Evolutionary conservation across 2,113 vertebrate genomes (phyloP).

Genomic region (Microcebus tavaratra): DNA sequence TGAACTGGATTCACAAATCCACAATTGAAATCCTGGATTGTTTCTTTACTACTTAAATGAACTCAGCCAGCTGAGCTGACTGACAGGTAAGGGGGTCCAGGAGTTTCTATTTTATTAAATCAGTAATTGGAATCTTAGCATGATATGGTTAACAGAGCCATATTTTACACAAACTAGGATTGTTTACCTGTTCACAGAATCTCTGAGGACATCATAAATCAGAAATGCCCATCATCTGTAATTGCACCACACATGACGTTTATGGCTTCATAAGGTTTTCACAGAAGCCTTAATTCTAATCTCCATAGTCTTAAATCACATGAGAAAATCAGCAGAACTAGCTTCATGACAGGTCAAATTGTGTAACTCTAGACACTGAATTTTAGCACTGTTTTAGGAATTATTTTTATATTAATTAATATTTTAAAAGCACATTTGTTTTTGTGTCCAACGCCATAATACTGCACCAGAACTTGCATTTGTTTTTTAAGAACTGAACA

Average conservation of each 20-base stretch:
- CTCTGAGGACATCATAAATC: background rate
- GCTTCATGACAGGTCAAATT: background rate
- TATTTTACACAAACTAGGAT: accelerated
- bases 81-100: background rate
- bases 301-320: background rate
- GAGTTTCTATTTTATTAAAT: background rate
- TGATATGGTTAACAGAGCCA: background rate
- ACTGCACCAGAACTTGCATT: background rate
- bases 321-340: slow-evolving; percentile 37
- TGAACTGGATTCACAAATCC: background rate
- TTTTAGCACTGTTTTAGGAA: background rate
- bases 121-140: background rate
- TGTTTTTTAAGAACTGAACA: background rate
- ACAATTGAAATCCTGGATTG: background rate
- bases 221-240: background rate
- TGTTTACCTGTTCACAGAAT: background rate
- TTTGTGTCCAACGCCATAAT: background rate
- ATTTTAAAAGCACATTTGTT: background rate
- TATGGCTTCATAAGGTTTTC: background rate
- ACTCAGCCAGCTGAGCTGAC: background rate
- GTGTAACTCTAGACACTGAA: background rate
- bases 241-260: background rate
- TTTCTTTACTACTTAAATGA: background rate
- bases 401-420: background rate
- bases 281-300: background rate